phyloP scores from a whole-genome alignment of 2,113 vertebrate genomes.

The Brachirus orientalis region DNA sequence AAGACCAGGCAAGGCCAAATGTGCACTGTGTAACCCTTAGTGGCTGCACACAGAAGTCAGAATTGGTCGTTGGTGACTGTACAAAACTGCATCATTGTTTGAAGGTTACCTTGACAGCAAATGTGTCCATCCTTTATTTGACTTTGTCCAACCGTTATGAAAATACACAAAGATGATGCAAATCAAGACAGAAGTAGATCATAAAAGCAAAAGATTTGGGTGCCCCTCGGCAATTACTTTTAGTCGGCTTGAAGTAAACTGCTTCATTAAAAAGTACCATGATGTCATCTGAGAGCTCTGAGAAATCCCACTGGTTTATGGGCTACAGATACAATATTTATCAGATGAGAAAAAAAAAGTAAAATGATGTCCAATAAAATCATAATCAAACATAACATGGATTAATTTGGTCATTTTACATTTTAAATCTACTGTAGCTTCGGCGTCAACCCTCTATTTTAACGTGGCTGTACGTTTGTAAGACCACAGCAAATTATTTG shows the following conservation, averaged over 20 bases:
- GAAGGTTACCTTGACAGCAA: slow-evolving; percentile 35
- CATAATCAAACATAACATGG: too few relatives aligned
- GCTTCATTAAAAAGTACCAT: slow-evolving; percentile 1
- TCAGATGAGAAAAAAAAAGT: neutral
- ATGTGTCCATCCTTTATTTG: too few relatives aligned
- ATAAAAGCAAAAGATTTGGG: neutral
- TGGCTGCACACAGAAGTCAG: slow-evolving; percentile 30
- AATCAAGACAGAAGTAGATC: neutral
- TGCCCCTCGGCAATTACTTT: neutral
- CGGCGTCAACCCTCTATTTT: neutral
- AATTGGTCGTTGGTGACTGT: neutral
- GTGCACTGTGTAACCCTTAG: neutral
- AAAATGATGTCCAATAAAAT: neutral
- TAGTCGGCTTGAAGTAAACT: slow-evolving; percentile 17
- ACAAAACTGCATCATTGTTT: slow-evolving; percentile 6
- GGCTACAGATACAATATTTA: neutral
- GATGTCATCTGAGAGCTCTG: slow-evolving; percentile 9
- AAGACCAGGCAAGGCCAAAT: slow-evolving; percentile 21
- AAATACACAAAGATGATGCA: neutral
- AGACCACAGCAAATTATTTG: neutral
- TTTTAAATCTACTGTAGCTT: neutral
- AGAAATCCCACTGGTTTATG: slow-evolving; percentile 11
- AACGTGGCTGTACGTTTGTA: neutral
- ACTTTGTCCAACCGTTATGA: too few relatives aligned
- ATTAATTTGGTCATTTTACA: too few relatives aligned